A percentile compares a stretch with the other conserved stretches of the same genome.
These are phyloP conservation scores for Cremastinae sp. DNA, from an alignment of 2,888 invertebrate genomes.

Conservation along the genomic window DNA sequence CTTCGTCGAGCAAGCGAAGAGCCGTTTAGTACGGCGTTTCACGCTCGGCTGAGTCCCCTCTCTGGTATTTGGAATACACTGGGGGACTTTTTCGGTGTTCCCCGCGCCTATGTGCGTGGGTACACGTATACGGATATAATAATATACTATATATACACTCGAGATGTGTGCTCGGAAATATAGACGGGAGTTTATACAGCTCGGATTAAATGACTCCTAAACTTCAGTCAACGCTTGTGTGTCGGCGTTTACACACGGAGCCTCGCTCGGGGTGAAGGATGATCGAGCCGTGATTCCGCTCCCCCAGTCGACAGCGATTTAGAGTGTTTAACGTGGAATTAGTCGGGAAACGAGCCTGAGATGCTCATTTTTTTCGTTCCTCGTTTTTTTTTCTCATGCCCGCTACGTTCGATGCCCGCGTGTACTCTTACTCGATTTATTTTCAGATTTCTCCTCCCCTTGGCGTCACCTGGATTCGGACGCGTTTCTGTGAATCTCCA, in stretches of 20 bases:
- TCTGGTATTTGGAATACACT: conserved; percentile 53
- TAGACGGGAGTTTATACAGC: conserved; percentile 40
- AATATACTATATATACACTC: conserved; percentile 38
- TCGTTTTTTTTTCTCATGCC: conserved; percentile 10
- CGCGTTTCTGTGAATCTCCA: not conserved
- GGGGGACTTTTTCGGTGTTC: conserved; percentile 31
- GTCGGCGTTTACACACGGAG: conserved; percentile 39
- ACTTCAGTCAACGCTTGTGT: conserved; percentile 64
- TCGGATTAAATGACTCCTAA: conserved; percentile 67
- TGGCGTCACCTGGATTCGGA: conserved; percentile 64
- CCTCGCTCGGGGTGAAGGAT: conserved; percentile 41
- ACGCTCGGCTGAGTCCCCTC: conserved; percentile 78
- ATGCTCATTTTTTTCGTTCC: conserved; percentile 12
- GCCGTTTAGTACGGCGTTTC: conserved; percentile 80
- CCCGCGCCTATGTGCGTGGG: conserved; percentile 15
- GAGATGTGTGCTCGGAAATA: conserved; percentile 51
- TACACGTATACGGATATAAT: too few species aligned
- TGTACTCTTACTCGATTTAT: conserved; percentile 32
- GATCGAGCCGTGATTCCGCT: conserved; percentile 16
- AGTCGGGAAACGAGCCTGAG: conserved; percentile 55
- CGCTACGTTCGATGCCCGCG: conserved; percentile 14
- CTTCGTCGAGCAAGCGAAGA: conserved; percentile 63
- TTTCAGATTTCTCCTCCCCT: conserved; percentile 9
- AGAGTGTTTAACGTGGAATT: conserved; percentile 73
- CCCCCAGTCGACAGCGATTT: conserved; percentile 73